These are phyloP conservation scores for Parelbella ahira DNA, from an alignment of 2,888 invertebrate species.

Conservation along the genomic window DNA sequence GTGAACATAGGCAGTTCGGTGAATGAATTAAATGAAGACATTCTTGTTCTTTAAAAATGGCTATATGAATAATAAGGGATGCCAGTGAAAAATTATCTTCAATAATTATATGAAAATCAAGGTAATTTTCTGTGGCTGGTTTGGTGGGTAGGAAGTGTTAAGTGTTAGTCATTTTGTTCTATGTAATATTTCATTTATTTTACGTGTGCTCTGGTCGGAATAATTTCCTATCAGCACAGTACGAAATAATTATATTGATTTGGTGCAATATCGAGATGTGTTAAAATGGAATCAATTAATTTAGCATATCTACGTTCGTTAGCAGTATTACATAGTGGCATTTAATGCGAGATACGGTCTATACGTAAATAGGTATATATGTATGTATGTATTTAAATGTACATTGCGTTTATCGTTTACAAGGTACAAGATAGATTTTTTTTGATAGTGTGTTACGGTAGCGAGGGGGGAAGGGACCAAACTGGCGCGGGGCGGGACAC, in stretches of 20 bases:
- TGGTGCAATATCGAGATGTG: too few species aligned
- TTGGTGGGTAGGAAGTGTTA: slow-evolving; percentile 53
- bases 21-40: too few species aligned
- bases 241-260: too few species aligned
- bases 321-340: slow-evolving; percentile 58
- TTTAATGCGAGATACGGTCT: slow-evolving; percentile 64
- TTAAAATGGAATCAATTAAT: slow-evolving; percentile 68
- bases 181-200: slow-evolving; percentile 5
- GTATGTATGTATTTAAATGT: too few species aligned
- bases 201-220: slow-evolving; percentile 1
- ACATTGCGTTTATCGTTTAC: slow-evolving; percentile 36
- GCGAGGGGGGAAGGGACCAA: slow-evolving; percentile 60
- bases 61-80: too few species aligned
- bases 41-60: too few species aligned
- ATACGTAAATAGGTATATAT: slow-evolving; percentile 58
- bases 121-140: slow-evolving; percentile 65
- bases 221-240: too few species aligned
- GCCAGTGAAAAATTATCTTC: too few species aligned
- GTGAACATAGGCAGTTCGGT: too few species aligned
- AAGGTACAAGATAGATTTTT: slow-evolving; percentile 28
- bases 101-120: too few species aligned
- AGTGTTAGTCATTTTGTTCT: too few species aligned
- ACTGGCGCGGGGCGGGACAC: slow-evolving; percentile 66
- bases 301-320: slow-evolving; percentile 63
- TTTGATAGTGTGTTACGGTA: slow-evolving; percentile 31